Conservation (phyloP, 2,888 invertebrate genomes). For the Xanthostigma xanthostigma region DNA sequence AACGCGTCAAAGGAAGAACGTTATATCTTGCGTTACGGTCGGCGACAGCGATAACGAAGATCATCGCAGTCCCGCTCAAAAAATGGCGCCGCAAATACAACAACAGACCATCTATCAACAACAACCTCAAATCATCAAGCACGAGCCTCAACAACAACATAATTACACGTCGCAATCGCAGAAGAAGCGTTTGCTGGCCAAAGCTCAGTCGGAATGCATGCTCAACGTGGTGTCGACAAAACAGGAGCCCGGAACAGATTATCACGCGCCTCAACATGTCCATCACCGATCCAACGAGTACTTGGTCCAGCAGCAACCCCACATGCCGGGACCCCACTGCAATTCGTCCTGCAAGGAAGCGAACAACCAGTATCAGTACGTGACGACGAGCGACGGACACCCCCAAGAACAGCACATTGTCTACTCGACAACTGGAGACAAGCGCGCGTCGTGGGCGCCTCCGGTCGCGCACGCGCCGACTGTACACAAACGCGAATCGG, state of each 20-base stretch:
- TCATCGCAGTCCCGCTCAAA: conserved; percentile 36
- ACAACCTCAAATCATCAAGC: conserved; percentile 28
- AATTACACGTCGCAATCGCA: conserved; percentile 55
- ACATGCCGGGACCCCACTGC: conserved; percentile 21
- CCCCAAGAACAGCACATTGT: conserved; percentile 34
- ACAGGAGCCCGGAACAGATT: conserved; percentile 39
- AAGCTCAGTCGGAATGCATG: conserved; percentile 66
- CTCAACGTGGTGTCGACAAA: conserved; percentile 42
- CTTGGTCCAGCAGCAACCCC: conserved; percentile 13
- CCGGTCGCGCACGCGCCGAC: conserved; percentile 29
- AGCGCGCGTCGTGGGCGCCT: conserved; percentile 40
- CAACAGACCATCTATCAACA: conserved; percentile 24
- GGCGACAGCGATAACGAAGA: conserved; percentile 60
- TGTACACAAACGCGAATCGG: conserved; percentile 24
- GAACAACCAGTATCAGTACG: conserved; percentile 30
- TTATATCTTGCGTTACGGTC: conserved; percentile 65
- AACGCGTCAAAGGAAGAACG: conserved; percentile 44
- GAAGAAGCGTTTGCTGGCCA: conserved; percentile 77
- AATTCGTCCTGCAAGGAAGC: conserved; percentile 35
- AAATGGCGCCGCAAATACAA: conserved; percentile 22
- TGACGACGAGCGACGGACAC: conserved; percentile 28
- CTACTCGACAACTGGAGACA: conserved; percentile 33
- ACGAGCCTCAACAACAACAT: conserved; percentile 19
- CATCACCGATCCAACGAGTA: conserved; percentile 28
- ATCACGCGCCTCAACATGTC: conserved; percentile 27